These are phyloP conservation scores for Salarias fasciatus DNA, from an alignment of 2,797 vertebrate genomes.

Conservation along the genomic window DNA sequence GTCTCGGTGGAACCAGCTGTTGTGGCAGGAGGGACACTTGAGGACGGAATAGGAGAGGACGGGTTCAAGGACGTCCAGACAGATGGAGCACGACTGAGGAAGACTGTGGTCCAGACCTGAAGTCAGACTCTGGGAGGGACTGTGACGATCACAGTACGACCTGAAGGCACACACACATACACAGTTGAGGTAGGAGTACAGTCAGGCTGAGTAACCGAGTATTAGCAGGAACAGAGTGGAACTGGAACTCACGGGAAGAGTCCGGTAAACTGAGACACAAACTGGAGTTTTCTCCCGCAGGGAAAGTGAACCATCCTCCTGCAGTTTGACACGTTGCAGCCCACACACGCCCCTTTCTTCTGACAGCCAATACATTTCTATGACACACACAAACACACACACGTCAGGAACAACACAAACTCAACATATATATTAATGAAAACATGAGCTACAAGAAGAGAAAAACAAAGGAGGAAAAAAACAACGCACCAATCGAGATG, in stretches of 20 bases:
- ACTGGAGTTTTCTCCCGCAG: conserved; percentile 86
- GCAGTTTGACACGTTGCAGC: conserved; percentile 89
- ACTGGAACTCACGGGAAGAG: conserved; percentile 87
- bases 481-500: conserved; percentile 82
- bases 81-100: conserved; percentile 90
- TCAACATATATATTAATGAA: no score
- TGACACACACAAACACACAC: conserved; percentile 5
- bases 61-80: conserved; percentile 89
- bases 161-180: conserved; percentile 76
- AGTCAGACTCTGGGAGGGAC: conserved; percentile 83
- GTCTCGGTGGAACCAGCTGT: conserved; percentile 95
- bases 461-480: no score
- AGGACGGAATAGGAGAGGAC: conserved; percentile 85
- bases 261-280: conserved; percentile 92
- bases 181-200: no score
- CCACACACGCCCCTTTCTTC: conserved; percentile 90
- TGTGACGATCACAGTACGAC: conserved; percentile 91
- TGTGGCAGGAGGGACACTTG: conserved; percentile 92
- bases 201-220: no score
- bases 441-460: no score
- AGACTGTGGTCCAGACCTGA: conserved; percentile 68
- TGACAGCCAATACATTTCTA: conserved; percentile 89
- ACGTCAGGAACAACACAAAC: background rate
- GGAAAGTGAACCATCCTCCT: conserved; percentile 91
- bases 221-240: no score